A percentile compares a stretch with the other conserved stretches of the same genome.
Conservation (phyloP, 1,140 invertebrate species). For the Agrilus planipennis region DNA sequence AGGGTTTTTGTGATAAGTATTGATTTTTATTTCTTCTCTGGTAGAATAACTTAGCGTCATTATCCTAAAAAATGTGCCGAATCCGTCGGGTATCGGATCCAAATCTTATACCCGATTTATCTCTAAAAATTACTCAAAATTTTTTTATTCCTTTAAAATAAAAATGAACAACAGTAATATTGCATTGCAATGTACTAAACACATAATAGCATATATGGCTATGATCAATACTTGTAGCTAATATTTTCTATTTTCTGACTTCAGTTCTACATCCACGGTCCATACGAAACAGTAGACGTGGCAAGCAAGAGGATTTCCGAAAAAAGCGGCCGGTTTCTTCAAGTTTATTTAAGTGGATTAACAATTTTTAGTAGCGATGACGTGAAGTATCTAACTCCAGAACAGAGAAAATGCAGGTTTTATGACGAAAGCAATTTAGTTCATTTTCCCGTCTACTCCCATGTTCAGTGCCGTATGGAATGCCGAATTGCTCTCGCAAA, state of each 20-base stretch:
- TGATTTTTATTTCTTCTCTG: too few species aligned
- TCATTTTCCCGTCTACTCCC: slow-evolving; percentile 50
- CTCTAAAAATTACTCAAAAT: too few species aligned
- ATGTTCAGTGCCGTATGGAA: slow-evolving; percentile 51
- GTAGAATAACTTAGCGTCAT: too few species aligned
- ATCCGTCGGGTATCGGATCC: too few species aligned
- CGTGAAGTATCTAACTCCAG: slow-evolving; percentile 34
- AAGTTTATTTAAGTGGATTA: slow-evolving; percentile 27
- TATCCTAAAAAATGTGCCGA: too few species aligned
- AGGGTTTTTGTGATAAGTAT: too few species aligned
- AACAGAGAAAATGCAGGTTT: slow-evolving; percentile 51
- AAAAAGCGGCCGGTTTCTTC: slow-evolving; percentile 28
- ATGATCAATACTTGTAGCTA: too few species aligned
- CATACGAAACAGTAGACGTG: slow-evolving; percentile 27
- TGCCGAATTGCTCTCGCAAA: slow-evolving; percentile 46
- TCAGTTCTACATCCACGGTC: slow-evolving; percentile 29
- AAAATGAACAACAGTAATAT: too few species aligned
- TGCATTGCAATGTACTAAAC: too few species aligned
- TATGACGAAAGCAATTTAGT: slow-evolving; percentile 46
- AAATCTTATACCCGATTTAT: too few species aligned
- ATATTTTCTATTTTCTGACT: slow-evolving; percentile 9
- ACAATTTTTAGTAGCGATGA: slow-evolving; percentile 24
- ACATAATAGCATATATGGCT: too few species aligned
- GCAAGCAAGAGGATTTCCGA: slow-evolving; percentile 20
- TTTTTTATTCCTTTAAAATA: too few species aligned